These are phyloP conservation scores for Epirrita christyi DNA, from an alignment of 2,888 invertebrate genomes.

Conservation along the genomic window DNA sequence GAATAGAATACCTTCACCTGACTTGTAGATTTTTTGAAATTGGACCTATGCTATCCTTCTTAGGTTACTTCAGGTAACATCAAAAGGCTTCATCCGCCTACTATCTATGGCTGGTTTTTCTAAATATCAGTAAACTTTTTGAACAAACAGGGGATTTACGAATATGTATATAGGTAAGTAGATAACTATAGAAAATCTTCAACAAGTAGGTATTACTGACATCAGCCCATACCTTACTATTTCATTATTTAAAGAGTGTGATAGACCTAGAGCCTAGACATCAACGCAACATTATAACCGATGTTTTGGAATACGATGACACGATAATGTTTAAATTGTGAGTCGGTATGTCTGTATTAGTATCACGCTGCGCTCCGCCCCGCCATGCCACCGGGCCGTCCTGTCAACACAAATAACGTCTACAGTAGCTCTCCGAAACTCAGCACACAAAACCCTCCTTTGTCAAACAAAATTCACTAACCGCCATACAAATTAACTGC, in stretches of 20 bases:
- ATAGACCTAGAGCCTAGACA: too few species aligned
- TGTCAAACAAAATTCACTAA: slow-evolving; percentile 39
- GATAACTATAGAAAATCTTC: too few species aligned
- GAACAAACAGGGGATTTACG: too few species aligned
- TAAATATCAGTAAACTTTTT: background rate
- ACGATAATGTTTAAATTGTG: too few species aligned
- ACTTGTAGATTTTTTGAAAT: slow-evolving; percentile 4
- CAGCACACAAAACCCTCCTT: slow-evolving; percentile 37
- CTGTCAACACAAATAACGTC: slow-evolving; percentile 44
- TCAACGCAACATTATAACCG: too few species aligned
- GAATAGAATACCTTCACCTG: background rate
- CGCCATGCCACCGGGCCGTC: slow-evolving; percentile 1
- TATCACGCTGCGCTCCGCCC: slow-evolving; percentile 25
- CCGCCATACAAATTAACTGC: slow-evolving; percentile 34
- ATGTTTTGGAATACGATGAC: too few species aligned
- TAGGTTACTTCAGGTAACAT: background rate
- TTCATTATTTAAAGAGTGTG: too few species aligned
- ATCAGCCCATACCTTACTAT: too few species aligned
- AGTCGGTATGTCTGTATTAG: too few species aligned
- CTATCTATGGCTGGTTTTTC: background rate
- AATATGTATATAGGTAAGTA: too few species aligned
- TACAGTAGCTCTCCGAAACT: slow-evolving; percentile 39
- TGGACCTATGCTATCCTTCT: background rate
- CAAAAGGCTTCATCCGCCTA: slow-evolving; percentile 4
- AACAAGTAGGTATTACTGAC: too few species aligned